These are phyloP conservation scores for Excalfactoria chinensis DNA, from an alignment of 2,113 vertebrate species.

Conservation along the genomic window DNA sequence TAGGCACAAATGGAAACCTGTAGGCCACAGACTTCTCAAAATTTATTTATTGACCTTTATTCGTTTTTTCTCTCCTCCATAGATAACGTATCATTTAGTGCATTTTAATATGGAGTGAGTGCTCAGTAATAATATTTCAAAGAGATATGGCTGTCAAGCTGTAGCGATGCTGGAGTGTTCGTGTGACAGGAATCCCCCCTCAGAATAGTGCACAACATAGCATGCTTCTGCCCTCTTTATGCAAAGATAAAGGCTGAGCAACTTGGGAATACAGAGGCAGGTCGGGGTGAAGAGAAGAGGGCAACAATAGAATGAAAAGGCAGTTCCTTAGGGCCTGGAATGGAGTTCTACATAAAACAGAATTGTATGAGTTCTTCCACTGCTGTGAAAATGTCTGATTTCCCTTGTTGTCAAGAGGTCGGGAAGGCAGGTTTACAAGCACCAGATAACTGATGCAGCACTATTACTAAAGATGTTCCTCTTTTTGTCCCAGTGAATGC, in stretches of 20 bases:
- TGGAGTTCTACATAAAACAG: slow-evolving; percentile 63
- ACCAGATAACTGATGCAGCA: slow-evolving; percentile 33
- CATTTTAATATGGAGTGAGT: slow-evolving; percentile 54
- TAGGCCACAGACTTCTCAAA: background rate
- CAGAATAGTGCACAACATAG: background rate
- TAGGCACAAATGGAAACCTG: background rate
- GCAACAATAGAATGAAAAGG: slow-evolving; percentile 75
- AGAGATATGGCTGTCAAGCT: slow-evolving; percentile 8
- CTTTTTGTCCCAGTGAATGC: background rate
- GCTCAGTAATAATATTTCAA: slow-evolving; percentile 42
- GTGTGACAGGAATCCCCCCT: slow-evolving; percentile 46
- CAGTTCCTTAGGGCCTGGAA: slow-evolving; percentile 60
- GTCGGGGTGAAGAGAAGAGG: slow-evolving; percentile 66
- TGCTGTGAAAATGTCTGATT: slow-evolving; percentile 66
- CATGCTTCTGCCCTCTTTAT: slow-evolving; percentile 51
- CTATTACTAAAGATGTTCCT: background rate
- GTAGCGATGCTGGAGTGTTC: background rate
- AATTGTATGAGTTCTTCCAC: slow-evolving; percentile 7
- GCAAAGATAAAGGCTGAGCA: slow-evolving; percentile 58
- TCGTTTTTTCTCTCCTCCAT: background rate
- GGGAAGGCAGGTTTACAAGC: slow-evolving; percentile 61
- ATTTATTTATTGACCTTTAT: slow-evolving; percentile 18
- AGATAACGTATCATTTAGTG: slow-evolving; percentile 29
- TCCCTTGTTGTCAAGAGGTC: slow-evolving; percentile 70
- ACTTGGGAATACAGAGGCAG: slow-evolving; percentile 67